Conservation (phyloP, 2,113 vertebrate species). For the Gila orcuttii region DNA sequence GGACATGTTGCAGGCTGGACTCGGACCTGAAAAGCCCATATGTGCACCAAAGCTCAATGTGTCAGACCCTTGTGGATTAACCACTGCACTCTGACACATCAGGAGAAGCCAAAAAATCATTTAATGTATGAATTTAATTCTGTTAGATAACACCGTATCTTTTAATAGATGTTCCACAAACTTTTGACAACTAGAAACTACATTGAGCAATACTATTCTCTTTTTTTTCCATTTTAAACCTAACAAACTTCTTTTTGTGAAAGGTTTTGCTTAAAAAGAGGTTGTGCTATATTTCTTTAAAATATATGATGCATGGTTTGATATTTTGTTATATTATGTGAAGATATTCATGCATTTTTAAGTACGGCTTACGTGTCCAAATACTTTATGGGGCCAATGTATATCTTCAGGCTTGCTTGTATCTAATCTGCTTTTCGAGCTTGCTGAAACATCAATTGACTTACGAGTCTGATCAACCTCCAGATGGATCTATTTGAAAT, state of each 20-base stretch:
- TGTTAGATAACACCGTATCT: not conserved
- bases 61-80: not conserved
- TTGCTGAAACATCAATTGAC: slow-evolving; percentile 42
- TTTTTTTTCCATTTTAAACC: not conserved
- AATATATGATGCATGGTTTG: not conserved
- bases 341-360: slow-evolving; percentile 22
- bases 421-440: slow-evolving; percentile 14
- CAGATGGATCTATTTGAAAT: slow-evolving; percentile 55
- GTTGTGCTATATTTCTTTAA: not conserved
- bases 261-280: not conserved
- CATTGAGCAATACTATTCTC: not conserved
- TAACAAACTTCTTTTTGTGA: not conserved
- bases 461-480: slow-evolving; percentile 48
- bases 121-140: not conserved
- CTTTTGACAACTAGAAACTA: not conserved
- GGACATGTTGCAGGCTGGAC: not conserved
- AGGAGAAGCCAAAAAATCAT: not conserved
- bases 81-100: not conserved
- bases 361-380: not conserved
- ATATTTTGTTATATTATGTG: not conserved
- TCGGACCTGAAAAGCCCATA: not conserved
- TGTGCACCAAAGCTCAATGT: not conserved
- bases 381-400: not conserved
- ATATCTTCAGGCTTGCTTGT: slow-evolving; percentile 1
- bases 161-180: not conserved